Evolutionary conservation across 2,113 vertebrate genomes (phyloP), one percentile per base, ranked within the genome.

Genomic region (Todiramphus chloris): DNA sequence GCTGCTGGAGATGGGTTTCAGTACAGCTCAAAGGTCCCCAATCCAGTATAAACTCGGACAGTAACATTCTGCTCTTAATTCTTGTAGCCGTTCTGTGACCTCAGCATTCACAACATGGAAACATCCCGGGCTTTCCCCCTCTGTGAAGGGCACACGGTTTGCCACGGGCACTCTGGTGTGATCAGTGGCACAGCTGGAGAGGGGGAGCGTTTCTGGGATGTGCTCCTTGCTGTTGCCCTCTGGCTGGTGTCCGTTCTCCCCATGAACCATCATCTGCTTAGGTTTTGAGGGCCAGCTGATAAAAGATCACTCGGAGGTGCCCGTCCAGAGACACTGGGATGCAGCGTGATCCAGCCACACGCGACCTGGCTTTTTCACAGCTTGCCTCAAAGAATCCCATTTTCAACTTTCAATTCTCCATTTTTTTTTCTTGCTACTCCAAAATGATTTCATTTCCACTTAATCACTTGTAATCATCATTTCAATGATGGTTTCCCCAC

Each of bases 151-250:
- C 18, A 5, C 16, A 5, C 16, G 18, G 4, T 5, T 75, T 87
- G 33, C 17, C 35, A 9, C 0, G 0, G 15, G 41, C 0, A 1
- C 19, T 3, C 11, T 43, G 67, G 23, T 14, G 1, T 14, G 28
- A 16, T 48, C 28, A 25, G 50, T 30, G 31, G 11, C 3, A 0
- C 31, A 7, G 59, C 39, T 78, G 39, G 68, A 50, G 46, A 30
- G 13, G 23, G 15, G n/a, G 16, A 55, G 6, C 37, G 8, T 85
- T 80, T 69, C 59, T 85, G 50, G 41, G 24, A 13, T 35, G 44
- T 60, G 25, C 58, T 80, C 44, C 24, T 37, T 86, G 31, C 50
- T 67, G 10, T 23, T 83, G 41, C 11, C 4, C 55, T 53, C 28
- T 46, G 8, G 48, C 14, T 35, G 8, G 4, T 24, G 51, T 25